Evolutionary conservation across 1,140 invertebrate genomes (phyloP), one percentile per base, ranked within the genome.

Genomic region (Lasioglossum baleicum): DNA sequence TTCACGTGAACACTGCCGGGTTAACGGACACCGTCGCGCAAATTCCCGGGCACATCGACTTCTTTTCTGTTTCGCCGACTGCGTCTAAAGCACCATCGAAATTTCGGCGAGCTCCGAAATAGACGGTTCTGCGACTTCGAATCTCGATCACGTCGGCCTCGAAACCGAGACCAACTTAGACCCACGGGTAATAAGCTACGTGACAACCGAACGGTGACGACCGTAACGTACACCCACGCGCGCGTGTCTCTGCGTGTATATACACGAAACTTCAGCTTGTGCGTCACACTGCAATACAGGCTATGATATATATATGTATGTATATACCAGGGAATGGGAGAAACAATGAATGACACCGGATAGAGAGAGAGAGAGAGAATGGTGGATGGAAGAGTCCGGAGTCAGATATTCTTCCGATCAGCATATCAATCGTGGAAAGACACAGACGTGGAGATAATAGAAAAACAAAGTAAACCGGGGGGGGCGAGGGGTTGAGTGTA

Each of bases 261-360:
- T 44, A 66, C 68, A 84, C 31, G 53, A 77, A 82, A 79, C 61
- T 61, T 85, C 63, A 84, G 84, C 71, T 84, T 85, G 83, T 85
- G 84, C 67, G 58, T 85, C 71, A 85, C 83, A 75, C 65, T 85
- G 75, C 75, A 63, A 75, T 82, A 85, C 79, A 85, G 35, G 70
- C 56, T 84, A 82, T 74, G 78, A 63, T 48, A 60, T 22, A 83
- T 40, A 67, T 48, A 48, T 13, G 35, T 35, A 35, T 35, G 35
- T 35, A 35, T 35, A 35, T 44, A 22, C 11, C 20, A 42, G 7
- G 35, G 42, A n/a, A 5, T 31, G 13, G 56, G 7, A 56, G 3
- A 65, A 3, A 58, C 31, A 26, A 42, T 7, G 22, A 70, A 2
- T 70, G n/a, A 20, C 48, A 64, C 11, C 58, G 17, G 20, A 8